These are phyloP conservation scores for Ectemnius lituratus DNA, from an alignment of 2,888 invertebrate genomes.

Conservation along the genomic window DNA sequence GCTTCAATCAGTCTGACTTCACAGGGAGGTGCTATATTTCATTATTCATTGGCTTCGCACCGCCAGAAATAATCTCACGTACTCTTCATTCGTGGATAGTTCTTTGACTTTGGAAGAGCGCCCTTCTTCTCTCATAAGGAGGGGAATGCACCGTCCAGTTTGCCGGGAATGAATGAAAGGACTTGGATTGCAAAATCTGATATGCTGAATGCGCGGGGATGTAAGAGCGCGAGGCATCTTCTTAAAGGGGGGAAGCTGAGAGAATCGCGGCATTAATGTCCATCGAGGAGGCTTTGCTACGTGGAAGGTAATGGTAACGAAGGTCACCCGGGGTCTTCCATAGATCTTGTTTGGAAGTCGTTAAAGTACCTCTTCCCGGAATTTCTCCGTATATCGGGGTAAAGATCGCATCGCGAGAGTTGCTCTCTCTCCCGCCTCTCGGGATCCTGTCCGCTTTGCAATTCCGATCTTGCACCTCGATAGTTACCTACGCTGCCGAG, in stretches of 20 bases:
- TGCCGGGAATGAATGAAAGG: too few species aligned
- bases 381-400: slow-evolving; percentile 73
- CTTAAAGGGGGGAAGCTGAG: slow-evolving; percentile 22
- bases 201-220: too few species aligned
- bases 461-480: slow-evolving; percentile 77
- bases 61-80: slow-evolving; percentile 5
- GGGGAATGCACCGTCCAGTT: too few species aligned
- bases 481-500: slow-evolving; percentile 68
- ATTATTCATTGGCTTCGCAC: neutral
- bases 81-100: neutral
- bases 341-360: slow-evolving; percentile 76
- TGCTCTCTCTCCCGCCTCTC: slow-evolving; percentile 56
- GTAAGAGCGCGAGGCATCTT: too few species aligned
- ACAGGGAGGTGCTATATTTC: neutral
- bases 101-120: too few species aligned
- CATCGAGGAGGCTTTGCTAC: slow-evolving; percentile 49
- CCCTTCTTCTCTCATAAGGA: too few species aligned
- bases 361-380: slow-evolving; percentile 76
- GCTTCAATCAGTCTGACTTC: slow-evolving; percentile 1
- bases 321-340: slow-evolving; percentile 70
- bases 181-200: too few species aligned
- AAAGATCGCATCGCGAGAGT: slow-evolving; percentile 68
- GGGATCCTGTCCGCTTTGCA: slow-evolving; percentile 75
- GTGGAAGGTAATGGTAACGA: slow-evolving; percentile 68
- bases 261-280: slow-evolving; percentile 40